Conservation (phyloP, 2,888 invertebrate species). For the Pycnomerus fuliginosus region DNA sequence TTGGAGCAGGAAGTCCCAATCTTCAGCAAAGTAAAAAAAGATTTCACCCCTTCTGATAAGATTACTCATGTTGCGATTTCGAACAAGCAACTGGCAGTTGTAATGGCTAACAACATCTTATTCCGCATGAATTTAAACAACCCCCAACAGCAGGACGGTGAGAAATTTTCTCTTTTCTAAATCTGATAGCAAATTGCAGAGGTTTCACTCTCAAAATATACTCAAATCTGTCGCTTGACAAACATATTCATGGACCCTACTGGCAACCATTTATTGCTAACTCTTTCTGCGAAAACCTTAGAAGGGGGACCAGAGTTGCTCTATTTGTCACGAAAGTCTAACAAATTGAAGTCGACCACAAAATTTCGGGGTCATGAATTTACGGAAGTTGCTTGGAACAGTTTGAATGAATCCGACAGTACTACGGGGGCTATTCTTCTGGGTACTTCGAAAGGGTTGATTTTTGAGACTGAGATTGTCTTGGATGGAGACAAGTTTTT, state of each 20-base stretch:
- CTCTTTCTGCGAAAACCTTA: slow-evolving; percentile 61
- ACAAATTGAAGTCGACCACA: slow-evolving; percentile 66
- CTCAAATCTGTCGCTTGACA: slow-evolving; percentile 61
- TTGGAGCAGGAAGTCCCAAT: slow-evolving; percentile 78
- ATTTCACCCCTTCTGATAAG: slow-evolving; percentile 74
- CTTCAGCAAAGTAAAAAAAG: slow-evolving; percentile 82
- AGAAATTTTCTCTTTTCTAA: slow-evolving; percentile 13
- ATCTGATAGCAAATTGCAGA: slow-evolving; percentile 57
- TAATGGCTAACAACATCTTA: slow-evolving; percentile 79
- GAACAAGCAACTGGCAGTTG: slow-evolving; percentile 79
- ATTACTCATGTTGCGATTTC: slow-evolving; percentile 80
- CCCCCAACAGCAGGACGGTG: slow-evolving; percentile 78
- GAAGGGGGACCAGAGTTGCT: slow-evolving; percentile 71
- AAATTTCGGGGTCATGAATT: slow-evolving; percentile 79
- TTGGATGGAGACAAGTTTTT: slow-evolving; percentile 82
- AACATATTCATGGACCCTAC: slow-evolving; percentile 81
- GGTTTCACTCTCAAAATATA: slow-evolving; percentile 68
- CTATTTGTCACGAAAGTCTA: slow-evolving; percentile 75
- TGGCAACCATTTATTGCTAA: slow-evolving; percentile 80
- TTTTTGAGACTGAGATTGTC: slow-evolving; percentile 86
- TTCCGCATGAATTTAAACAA: slow-evolving; percentile 79
- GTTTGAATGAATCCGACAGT: slow-evolving; percentile 64
- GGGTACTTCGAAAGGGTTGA: slow-evolving; percentile 80
- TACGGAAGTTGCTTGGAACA: slow-evolving; percentile 90
- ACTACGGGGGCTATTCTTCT: slow-evolving; percentile 83